Base-by-base conservation (phyloP, 2,113 vertebrate genomes). In the Aldabrachelys gigantea region DNA sequence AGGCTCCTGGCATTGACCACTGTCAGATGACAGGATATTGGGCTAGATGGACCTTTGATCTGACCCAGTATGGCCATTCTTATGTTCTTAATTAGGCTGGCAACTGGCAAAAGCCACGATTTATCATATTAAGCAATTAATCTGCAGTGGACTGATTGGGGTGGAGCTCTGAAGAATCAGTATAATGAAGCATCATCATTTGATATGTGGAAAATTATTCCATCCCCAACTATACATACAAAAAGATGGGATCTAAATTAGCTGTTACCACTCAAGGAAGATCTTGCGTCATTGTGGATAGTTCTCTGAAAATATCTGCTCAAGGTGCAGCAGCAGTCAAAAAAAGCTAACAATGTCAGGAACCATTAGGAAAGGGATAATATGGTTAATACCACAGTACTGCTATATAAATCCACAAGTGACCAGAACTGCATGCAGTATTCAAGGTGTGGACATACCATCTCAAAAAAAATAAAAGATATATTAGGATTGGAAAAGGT, bases 91-190 rank as follows among this genome's bases (percentile, higher is more conserved):
- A 95, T 95, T 95, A 97, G 92, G 83, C 92, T 83, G 95, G 93
- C 50, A 85, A 87, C 53, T 96, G 87, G 87, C 90, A 95, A 95
- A 97, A 91, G 79, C 85, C 38, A 25, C 88, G 72, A 94, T 92
- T 94, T 95, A 95, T 94, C 65, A 62, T 79, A 91, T 92, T 94
- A 92, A 92, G 87, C 75, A 95, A 88, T 97, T 96, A 96, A 95
- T 44, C 27, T 92, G 81, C 35, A 25, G 65, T 44, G 92, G 87
- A 83, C 81, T 6, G 79, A 65, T 93, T 89, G 92, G 92, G 87
- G 91, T 93, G 81, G 80, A 85, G 87, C 65, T 94, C 93, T 91
- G 90, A 96, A 97, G 95, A 93, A 91, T 79, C 49, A 52, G 0
- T 79, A 54, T 95, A 85, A 93, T 69, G 87, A 95, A 94, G 41